Percentiles rank a stretch among this genome's conserved stretches.
Evolutionary conservation across 2,888 invertebrate genomes (phyloP).

Genomic region (Plagiodera versicolora): DNA sequence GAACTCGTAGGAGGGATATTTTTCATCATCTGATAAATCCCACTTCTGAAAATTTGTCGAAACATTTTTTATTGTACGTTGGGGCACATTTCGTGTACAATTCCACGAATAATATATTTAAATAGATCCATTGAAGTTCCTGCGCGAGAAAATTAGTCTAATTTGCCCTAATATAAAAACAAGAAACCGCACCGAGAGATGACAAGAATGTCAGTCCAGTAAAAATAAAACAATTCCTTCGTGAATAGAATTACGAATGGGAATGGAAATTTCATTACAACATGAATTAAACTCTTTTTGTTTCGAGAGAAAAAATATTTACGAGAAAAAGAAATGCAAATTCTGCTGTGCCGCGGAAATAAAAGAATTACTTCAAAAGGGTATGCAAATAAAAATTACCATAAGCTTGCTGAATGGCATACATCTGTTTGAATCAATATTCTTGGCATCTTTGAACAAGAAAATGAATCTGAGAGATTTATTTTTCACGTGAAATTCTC

Average conservation of each 20-base stretch:
- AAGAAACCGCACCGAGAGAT: slow-evolving; percentile 11
- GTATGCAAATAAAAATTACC: slow-evolving; percentile 11
- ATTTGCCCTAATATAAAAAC: slow-evolving; percentile 20
- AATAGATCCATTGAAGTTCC: neutral
- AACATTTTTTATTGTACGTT: too few relatives aligned
- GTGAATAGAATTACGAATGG: slow-evolving; percentile 15
- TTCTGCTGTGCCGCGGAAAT: slow-evolving; percentile 28
- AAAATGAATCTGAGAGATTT: neutral
- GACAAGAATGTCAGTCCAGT: neutral
- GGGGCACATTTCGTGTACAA: too few relatives aligned
- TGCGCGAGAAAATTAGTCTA: slow-evolving; percentile 3
- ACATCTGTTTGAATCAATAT: neutral
- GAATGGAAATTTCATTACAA: slow-evolving; percentile 30
- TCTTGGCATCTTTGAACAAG: neutral
- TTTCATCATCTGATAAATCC: too few relatives aligned
- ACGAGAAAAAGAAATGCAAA: slow-evolving; percentile 43
- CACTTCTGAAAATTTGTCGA: too few relatives aligned
- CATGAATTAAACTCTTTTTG: slow-evolving; percentile 35
- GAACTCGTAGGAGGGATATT: neutral
- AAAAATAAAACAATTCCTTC: slow-evolving; percentile 7
- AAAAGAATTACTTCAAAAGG: slow-evolving; percentile 10
- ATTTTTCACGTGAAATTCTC: neutral
- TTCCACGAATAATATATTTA: neutral
- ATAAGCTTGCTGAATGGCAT: neutral
- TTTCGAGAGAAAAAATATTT: slow-evolving; percentile 40